Evolutionary conservation across 92 coral and sea anemone species (phyloP).

Genomic region (Epizoanthus fatuus): DNA sequence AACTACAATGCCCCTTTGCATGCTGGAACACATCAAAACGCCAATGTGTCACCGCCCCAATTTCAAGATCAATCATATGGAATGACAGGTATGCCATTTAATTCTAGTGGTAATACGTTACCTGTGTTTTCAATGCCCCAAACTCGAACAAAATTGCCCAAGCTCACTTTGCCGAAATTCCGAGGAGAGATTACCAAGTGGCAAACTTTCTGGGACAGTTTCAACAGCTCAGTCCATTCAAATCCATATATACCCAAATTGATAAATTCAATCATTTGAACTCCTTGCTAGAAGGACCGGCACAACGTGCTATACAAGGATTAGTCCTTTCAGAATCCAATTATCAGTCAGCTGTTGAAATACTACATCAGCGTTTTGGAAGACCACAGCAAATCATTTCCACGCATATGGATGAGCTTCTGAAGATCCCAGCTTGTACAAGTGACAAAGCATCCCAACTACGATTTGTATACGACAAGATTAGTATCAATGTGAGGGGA

Average conservation of each 20-base stretch:
- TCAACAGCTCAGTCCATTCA: conserved; percentile 51
- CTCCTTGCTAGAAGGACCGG: conserved; percentile 61
- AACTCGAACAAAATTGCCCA: conserved; percentile 59
- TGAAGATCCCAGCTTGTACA: conserved; percentile 59
- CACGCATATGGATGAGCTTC: conserved; percentile 57
- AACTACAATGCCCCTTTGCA: conserved; percentile 10
- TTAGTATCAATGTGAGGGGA: conserved; percentile 55
- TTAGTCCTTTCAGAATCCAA: conserved; percentile 38
- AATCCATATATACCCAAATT: conserved; percentile 32
- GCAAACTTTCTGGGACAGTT: conserved; percentile 68
- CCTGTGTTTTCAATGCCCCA: conserved; percentile 22
- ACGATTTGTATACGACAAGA: conserved; percentile 60
- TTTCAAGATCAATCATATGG: conserved; percentile 19
- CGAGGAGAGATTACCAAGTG: conserved; percentile 47
- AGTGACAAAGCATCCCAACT: conserved; percentile 56
- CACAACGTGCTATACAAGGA: conserved; percentile 48
- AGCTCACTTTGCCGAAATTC: conserved; percentile 51
- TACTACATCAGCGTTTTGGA: conserved; percentile 5
- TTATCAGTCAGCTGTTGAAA: conserved; percentile 46
- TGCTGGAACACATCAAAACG: conserved; percentile 25
- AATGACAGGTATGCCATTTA: conserved; percentile 31
- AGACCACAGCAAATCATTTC: conserved; percentile 51
- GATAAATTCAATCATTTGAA: conserved; percentile 57
- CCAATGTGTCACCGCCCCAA: conserved; percentile 22
- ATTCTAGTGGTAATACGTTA: conserved; percentile 12